Evolutionary conservation across 2,113 vertebrate species (phyloP), one percentile per base, ranked within the genome.

Genomic region (Lota lota): DNA sequence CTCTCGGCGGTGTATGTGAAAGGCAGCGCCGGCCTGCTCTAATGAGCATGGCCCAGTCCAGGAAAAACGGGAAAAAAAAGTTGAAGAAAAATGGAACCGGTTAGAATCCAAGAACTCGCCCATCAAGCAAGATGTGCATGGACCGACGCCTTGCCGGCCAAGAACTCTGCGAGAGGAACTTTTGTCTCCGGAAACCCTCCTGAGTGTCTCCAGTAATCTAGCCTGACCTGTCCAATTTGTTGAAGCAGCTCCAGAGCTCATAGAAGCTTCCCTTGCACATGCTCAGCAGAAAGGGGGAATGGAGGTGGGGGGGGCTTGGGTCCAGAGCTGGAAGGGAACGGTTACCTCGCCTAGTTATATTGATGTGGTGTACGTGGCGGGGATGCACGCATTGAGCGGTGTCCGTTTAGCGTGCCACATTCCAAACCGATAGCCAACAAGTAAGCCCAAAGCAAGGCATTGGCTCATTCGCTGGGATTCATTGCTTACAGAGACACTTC

Each of bases 401-500:
- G 63, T 53, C 67, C 63, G 40, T 60, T 50, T 57, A 63, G 79
- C 75, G 4, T 33, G 64, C 72, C 59, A 64, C 65, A 61, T 66
- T 81, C 70, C 82, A 83, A 83, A 87, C 76, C 85, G 81, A 88
- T 75, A 58, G 40, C 33, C 28, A 33, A 74, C 64, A 60, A 78
- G 67, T 75, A 61, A n/a, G 59, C n/a, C 68, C 75, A 69, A 64
- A 77, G 60, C 51, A 60, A 54, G 68, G 67, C 85, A 83, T 75
- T 75, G 85, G 83, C 81, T 80, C 83, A 69, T 79, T 68, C 78
- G 79, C 79, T 74, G 68, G 64, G 61, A 64, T 76, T 88, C 86
- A 90, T 86, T 86, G 71, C 80, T 85, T 85, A 76, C 85, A 90
- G 88, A 88, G 67, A 74, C 50, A 0, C 1, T 40, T 58, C 67